A percentile compares a stretch with the other conserved stretches of the same genome.
Conservation (phyloP, 2,113 vertebrate species). For the Tonatia bakeri region DNA sequence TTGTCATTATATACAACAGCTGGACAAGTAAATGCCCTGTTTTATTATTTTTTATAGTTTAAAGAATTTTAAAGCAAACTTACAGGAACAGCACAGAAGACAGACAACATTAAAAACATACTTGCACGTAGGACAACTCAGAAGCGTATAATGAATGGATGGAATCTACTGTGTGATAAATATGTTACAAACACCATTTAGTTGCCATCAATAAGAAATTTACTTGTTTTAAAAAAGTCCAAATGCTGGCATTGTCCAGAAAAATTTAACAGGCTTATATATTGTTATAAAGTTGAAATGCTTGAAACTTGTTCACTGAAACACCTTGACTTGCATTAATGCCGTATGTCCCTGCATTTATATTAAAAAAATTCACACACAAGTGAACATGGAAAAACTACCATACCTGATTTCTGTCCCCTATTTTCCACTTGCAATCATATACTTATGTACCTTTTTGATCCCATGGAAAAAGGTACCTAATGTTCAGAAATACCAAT, state of each 20-base stretch:
- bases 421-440: too few species aligned
- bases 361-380: too few species aligned
- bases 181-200: conserved; percentile 88
- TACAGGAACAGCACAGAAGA: conserved; percentile 90
- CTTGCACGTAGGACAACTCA: conserved; percentile 87
- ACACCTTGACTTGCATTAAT: too few species aligned
- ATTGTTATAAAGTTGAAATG: too few species aligned
- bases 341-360: too few species aligned
- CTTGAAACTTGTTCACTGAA: too few species aligned
- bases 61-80: conserved; percentile 91
- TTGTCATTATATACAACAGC: background rate
- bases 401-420: too few species aligned
- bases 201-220: conserved; percentile 87
- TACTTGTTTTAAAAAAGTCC: conserved; percentile 81
- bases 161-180: conserved; percentile 86
- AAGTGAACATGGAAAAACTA: too few species aligned
- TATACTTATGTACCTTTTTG: too few species aligned
- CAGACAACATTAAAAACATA: conserved; percentile 90
- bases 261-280: conserved; percentile 82
- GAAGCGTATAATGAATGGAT: conserved; percentile 87
- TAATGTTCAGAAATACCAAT: too few species aligned
- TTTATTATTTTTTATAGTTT: conserved; percentile 74
- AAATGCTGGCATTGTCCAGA: conserved; percentile 85
- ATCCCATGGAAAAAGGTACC: too few species aligned
- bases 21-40: background rate